Evolutionary conservation across 1,140 invertebrate species (phyloP).

Genomic region (Venustaconcha ellipsiformis): DNA sequence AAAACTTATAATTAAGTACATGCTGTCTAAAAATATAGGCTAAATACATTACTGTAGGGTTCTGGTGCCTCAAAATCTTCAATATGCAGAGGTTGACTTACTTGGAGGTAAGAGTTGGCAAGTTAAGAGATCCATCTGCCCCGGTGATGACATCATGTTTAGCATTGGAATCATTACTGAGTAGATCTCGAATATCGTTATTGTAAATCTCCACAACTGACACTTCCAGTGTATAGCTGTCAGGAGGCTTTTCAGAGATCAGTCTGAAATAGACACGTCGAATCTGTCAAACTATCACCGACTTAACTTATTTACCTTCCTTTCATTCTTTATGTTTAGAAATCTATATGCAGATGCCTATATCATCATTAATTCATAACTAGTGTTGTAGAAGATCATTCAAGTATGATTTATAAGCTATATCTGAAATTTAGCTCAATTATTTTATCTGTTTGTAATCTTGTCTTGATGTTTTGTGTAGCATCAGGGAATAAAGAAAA

Average conservation of each 20-base stretch:
- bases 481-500: too few species aligned
- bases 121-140: conserved; percentile 50
- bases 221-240: conserved; percentile 58
- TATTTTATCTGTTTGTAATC: too few species aligned
- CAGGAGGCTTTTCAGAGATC: conserved; percentile 55
- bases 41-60: too few species aligned
- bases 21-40: too few species aligned
- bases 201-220: conserved; percentile 66
- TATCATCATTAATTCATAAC: too few species aligned
- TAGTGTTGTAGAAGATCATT: too few species aligned
- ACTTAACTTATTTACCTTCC: not conserved
- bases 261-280: conserved; percentile 39
- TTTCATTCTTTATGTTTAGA: not conserved
- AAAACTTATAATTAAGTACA: too few species aligned
- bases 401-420: too few species aligned
- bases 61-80: too few species aligned
- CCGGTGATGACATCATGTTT: conserved; percentile 64
- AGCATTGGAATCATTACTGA: conserved; percentile 53
- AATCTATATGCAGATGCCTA: too few species aligned
- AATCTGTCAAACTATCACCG: not conserved
- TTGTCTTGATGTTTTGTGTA: too few species aligned
- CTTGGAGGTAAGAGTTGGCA: conserved; percentile 64
- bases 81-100: conserved; percentile 25
- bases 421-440: too few species aligned
- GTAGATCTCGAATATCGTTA: conserved; percentile 63